A percentile compares a stretch with the other conserved stretches of the same genome.
Evolutionary conservation across 2,888 invertebrate species (phyloP).

Genomic region (Leptarthrus brevirostris): DNA sequence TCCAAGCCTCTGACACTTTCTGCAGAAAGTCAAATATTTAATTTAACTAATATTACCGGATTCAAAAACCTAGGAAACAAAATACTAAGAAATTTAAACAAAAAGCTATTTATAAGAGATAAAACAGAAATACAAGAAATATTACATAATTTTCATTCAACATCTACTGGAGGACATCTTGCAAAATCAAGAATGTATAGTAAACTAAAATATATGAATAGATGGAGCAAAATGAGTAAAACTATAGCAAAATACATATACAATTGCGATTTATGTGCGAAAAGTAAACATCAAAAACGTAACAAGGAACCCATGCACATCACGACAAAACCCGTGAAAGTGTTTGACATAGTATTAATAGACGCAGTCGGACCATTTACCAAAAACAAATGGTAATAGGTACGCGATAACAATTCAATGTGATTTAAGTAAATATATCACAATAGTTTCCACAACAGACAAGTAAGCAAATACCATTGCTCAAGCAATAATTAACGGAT

Average conservation of each 20-base stretch:
- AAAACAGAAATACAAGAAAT: not conserved
- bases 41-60: not conserved
- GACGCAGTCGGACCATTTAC: constrained; percentile 32
- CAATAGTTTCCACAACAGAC: not conserved
- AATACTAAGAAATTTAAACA: not conserved
- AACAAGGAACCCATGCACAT: not conserved
- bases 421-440: not conserved
- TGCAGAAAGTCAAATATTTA: not conserved
- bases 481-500: not conserved
- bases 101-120: not conserved
- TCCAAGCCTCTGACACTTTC: not conserved
- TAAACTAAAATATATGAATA: not conserved
- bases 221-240: not conserved
- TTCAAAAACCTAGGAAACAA: not conserved
- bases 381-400: not conserved
- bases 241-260: not conserved
- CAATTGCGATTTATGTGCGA: constrained; percentile 4
- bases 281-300: not conserved
- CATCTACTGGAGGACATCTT: not conserved
- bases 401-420: constrained; percentile 6
- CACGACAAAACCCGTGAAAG: not conserved
- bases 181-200: not conserved
- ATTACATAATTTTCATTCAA: not conserved
- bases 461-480: not conserved
- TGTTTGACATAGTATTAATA: not conserved